These are phyloP conservation scores for Hiodon tergisus DNA, from an alignment of 2,113 vertebrate species.

Conservation along the genomic window DNA sequence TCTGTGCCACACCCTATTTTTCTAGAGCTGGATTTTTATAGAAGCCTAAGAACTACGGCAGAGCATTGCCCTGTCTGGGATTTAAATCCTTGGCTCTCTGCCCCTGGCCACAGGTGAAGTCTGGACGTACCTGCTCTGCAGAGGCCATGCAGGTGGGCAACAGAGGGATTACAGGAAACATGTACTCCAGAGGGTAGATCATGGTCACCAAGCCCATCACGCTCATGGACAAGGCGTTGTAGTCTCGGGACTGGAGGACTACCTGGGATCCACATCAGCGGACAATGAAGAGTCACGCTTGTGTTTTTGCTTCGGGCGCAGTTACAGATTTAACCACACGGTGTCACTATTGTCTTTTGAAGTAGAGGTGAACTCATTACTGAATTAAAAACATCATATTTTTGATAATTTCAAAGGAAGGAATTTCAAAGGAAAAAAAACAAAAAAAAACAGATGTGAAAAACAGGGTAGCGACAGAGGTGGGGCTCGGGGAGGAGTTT, in stretches of 20 bases:
- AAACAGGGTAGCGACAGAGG: no score
- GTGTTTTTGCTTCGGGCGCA: background rate
- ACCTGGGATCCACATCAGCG: slow-evolving; percentile 60
- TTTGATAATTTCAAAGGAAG: no score
- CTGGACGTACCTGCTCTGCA: slow-evolving; percentile 81
- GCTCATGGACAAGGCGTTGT: slow-evolving; percentile 96
- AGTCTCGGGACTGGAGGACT: slow-evolving; percentile 92
- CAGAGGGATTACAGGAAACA: slow-evolving; percentile 97
- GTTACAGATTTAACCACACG: background rate
- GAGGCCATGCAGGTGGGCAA: slow-evolving; percentile 98
- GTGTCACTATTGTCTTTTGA: background rate
- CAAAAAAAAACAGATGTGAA: no score
- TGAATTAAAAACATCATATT: no score
- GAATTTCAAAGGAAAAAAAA: no score
- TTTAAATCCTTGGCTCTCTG: background rate
- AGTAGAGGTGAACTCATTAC: background rate
- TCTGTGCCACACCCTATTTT: no score
- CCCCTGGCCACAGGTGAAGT: no score
- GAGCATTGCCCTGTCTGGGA: background rate
- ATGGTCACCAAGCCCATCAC: slow-evolving; percentile 98
- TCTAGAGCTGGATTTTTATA: no score
- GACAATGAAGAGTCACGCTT: background rate
- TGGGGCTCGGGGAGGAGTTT: background rate
- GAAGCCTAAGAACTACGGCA: background rate
- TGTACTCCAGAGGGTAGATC: slow-evolving; percentile 97